Conservation (phyloP, 2,797 vertebrate species). For the Poeciliopsis turneri region DNA sequence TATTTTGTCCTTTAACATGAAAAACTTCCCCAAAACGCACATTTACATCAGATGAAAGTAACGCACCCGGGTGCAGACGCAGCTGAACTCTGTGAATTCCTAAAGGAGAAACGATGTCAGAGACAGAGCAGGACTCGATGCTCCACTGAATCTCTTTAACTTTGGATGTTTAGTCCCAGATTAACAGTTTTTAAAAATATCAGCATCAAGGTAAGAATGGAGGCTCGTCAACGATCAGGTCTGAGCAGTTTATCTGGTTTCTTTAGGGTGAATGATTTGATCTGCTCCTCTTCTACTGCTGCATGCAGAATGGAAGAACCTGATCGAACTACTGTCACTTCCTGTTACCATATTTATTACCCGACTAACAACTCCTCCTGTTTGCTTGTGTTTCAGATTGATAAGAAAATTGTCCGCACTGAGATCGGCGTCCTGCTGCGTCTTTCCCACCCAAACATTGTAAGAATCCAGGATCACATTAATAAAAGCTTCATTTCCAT, state of each 20-base stretch:
- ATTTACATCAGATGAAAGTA: too few relatives aligned
- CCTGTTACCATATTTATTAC: too few relatives aligned
- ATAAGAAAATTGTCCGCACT: conserved; percentile 90
- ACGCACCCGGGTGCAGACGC: background rate
- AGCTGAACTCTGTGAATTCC: background rate
- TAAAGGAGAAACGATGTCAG: background rate
- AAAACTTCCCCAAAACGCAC: background rate
- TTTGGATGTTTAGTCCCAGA: background rate
- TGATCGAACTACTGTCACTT: background rate
- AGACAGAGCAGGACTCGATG: background rate
- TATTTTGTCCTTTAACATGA: background rate
- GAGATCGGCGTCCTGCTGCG: conserved; percentile 90
- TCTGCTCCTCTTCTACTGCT: background rate
- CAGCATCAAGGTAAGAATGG: background rate
- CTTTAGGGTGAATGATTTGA: background rate
- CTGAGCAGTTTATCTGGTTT: background rate
- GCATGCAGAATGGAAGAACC: background rate
- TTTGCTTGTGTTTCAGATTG: conserved; percentile 79
- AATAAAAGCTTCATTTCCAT: background rate
- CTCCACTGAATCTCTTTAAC: background rate
- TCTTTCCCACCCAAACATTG: conserved; percentile 90
- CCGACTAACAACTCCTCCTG: background rate
- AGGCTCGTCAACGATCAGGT: background rate
- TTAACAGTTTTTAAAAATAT: background rate
- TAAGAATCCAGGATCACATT: conserved; percentile 67